Evolutionary conservation across 2,797 vertebrate genomes (phyloP), one percentile per base, ranked within the genome.

Genomic region (Syngnathus rostellatus): DNA sequence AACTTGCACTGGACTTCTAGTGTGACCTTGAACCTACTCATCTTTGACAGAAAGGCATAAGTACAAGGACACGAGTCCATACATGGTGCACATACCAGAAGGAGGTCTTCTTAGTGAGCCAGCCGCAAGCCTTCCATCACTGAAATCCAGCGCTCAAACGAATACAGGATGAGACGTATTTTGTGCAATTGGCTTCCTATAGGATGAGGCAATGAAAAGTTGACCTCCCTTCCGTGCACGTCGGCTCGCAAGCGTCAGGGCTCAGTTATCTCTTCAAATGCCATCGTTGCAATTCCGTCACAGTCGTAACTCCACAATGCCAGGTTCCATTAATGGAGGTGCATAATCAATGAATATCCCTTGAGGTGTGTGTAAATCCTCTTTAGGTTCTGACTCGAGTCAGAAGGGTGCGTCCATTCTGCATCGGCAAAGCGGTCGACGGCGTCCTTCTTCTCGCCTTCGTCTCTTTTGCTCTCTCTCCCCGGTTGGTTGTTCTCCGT

Each of bases 371-470:
- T 64, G 74, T 80, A 82, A 78, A 86, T 81, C 81, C 85, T 83
- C 71, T 66, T 3, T 50, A 53, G 78, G 60, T 76, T 72, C 75
- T 75, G 25, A 77, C 72, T 81, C 83, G 72, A 76, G 66, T 75
- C 74, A 65, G 61, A 77, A 76, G 85, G 87, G 79, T 88, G 85
- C 82, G 85, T 86, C 85, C 82, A 81, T 64, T 84, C 78, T 79
- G 76, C 76, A 83, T 84, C 80, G 77, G 86, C 73, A 76, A 78
- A 74, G 76, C 77, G 70, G 75, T 76, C 82, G 70, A 75, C 70
- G 71, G 78, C 81, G 85, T 86, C 80, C 85, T 80, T 71, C 74
- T 74, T 77, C 66, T 70, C 79, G 72, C 63, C 64, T 67, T 71
- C 68, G 74, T 69, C 69, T 75, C 71, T 71, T 61, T 71, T 65